Evolutionary conservation across 1,140 invertebrate genomes (phyloP), one percentile per base, ranked within the genome.

Genomic region (Drosophila lowei): DNA sequence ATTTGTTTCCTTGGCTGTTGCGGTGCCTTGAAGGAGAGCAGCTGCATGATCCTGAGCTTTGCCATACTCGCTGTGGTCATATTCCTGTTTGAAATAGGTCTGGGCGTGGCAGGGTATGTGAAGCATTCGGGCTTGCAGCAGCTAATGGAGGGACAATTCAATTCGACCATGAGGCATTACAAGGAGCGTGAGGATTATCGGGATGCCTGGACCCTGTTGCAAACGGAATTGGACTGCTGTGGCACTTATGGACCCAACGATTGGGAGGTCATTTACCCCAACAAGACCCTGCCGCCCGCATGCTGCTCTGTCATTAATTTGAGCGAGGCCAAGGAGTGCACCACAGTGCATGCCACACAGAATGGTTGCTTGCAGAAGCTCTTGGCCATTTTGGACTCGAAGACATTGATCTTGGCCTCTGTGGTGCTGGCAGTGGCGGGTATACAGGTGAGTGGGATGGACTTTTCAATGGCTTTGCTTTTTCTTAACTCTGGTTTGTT

Each of bases 31-130:
- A 96, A 96, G 81, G 96, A 97, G 91, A 97, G 95, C 84, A 95
- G 96, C 74, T 97, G 96, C 92, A 97, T 97, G 96, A 95, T 97
- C 44, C 94, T 96, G 15, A 96, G 96, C 95, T 99, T 98, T 92
- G 95, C 96, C 13, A 94, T 96, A 48, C 92, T 98, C 46, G 92
- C 98, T 66, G 92, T 95, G 9, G 86, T 97, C 9, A 96, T 98
- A 59, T 97, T 98, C 91, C 93, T 96, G 2, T 91, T 97, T 61
- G 97, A 98, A 92, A 90, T 98, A 53, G 95, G 95, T 4, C 95
- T 95, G 59, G 97, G 96, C 61, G 95, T 98, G 86, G 95, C 96
- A 15, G 97, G 96, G 6, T 97, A 97, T 92, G 93, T 97, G 60
- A 95, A 97, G 90, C 94, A 95, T 61, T 93, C 93, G 63, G 94